Conservation (phyloP, 2,888 invertebrate species). For the Drosophila leonis region DNA sequence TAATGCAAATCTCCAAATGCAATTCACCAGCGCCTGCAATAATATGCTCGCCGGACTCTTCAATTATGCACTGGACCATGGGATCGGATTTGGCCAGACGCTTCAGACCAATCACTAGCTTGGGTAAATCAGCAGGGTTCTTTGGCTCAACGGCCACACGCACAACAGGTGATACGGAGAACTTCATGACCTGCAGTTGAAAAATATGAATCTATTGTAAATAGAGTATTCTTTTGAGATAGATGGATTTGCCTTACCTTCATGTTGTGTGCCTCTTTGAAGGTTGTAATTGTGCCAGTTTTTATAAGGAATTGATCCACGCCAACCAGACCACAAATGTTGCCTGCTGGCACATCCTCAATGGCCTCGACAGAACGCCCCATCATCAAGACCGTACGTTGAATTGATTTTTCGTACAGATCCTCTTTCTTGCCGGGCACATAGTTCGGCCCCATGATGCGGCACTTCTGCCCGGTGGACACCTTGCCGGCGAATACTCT, state of each 20-base stretch:
- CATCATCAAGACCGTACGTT: conserved; percentile 99
- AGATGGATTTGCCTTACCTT: conserved; percentile 86
- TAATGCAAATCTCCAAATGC: conserved; percentile 99
- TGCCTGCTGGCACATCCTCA: conserved; percentile 99
- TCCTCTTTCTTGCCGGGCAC: conserved; percentile 99
- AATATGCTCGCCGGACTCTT: conserved; percentile 99
- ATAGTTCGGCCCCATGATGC: conserved; percentile 99
- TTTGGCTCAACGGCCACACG: conserved; percentile 99
- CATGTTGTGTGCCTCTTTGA: conserved; percentile 99
- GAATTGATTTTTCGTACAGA: conserved; percentile 99
- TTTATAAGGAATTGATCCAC: conserved; percentile 99
- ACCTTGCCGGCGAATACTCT: conserved; percentile 99
- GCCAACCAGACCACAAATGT: conserved; percentile 99
- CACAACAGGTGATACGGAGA: conserved; percentile 99
- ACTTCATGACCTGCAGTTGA: conserved; percentile 96
- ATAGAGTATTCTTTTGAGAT: neutral
- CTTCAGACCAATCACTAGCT: conserved; percentile 99
- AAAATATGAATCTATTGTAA: neutral
- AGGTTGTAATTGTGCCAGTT: conserved; percentile 99
- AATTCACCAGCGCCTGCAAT: conserved; percentile 99
- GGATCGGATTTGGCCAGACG: conserved; percentile 99
- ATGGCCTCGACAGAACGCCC: conserved; percentile 99
- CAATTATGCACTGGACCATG: conserved; percentile 99
- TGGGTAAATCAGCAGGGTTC: conserved; percentile 99
- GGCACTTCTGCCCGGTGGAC: conserved; percentile 95